These are phyloP conservation scores for Eucidaris tribuloides DNA, from an alignment of 35 echinoderm and acorn worm genomes.

Conservation along the genomic window DNA sequence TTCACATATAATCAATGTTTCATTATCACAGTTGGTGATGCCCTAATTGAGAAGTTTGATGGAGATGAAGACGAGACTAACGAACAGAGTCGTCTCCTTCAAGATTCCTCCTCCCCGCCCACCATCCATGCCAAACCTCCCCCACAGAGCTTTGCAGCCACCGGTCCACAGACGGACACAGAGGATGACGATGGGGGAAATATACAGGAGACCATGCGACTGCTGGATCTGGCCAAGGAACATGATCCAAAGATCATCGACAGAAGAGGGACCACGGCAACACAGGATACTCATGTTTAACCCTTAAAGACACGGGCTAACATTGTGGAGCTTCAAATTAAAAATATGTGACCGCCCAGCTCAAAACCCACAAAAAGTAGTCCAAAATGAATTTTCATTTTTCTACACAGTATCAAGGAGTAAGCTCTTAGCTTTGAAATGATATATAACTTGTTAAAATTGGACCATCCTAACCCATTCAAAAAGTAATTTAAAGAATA, in stretches of 20 bases:
- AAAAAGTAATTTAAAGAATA: too few species aligned
- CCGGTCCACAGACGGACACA: conserved; percentile 62
- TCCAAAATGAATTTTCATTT: too few species aligned
- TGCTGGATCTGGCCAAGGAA: conserved; percentile 71
- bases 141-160: conserved; percentile 29
- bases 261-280: conserved; percentile 37
- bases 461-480: too few species aligned
- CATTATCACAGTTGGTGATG: conserved; percentile 45
- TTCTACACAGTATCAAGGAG: too few species aligned
- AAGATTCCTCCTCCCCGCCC: conserved; percentile 32
- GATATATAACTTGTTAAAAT: too few species aligned
- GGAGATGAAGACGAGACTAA: conserved; percentile 60
- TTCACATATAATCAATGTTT: too few species aligned
- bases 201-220: conserved; percentile 58
- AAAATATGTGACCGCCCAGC: too few species aligned
- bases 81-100: conserved; percentile 69
- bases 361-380: too few species aligned
- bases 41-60: conserved; percentile 68
- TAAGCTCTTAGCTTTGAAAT: too few species aligned
- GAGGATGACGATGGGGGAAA: conserved; percentile 50
- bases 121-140: not conserved
- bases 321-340: too few species aligned
- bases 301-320: too few species aligned
- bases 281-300: conserved; percentile 72
- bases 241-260: conserved; percentile 29